Evolutionary conservation across 2,888 invertebrate genomes (phyloP).

Genomic region (Leptinotarsa rubiginosa): DNA sequence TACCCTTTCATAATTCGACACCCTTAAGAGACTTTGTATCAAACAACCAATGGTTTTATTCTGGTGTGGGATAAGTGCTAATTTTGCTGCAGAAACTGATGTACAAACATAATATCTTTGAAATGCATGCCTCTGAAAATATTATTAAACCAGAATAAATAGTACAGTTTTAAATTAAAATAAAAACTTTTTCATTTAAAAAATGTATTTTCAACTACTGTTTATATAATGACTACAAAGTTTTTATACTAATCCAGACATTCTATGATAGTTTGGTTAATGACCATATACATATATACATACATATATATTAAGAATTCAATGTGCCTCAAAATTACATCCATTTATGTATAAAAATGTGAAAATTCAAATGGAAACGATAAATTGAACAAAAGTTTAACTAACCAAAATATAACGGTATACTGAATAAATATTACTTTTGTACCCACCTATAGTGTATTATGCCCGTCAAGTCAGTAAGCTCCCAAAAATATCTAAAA

Average conservation of each 20-base stretch:
- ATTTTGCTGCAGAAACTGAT: too few species aligned
- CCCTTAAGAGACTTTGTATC: too few species aligned
- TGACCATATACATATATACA: constrained; percentile 4
- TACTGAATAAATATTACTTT: neutral
- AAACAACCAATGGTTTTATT: too few species aligned
- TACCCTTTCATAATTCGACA: too few species aligned
- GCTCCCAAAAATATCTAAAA: constrained; percentile 1
- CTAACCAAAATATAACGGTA: neutral
- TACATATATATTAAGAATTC: neutral
- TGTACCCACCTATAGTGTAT: neutral
- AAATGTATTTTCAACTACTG: too few species aligned
- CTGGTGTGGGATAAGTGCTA: too few species aligned
- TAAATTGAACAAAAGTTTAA: neutral
- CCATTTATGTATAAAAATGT: neutral
- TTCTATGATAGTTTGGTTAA: neutral
- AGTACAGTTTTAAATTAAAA: too few species aligned
- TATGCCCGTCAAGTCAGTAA: neutral
- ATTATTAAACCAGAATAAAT: too few species aligned
- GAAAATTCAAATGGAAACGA: neutral
- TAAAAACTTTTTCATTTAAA: too few species aligned
- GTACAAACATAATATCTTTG: too few species aligned
- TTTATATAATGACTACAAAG: neutral
- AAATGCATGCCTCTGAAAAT: too few species aligned
- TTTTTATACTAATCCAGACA: neutral
- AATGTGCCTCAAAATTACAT: neutral